Evolutionary conservation across 2,888 invertebrate species (phyloP), one percentile per base, ranked within the genome.

Genomic region (Drosophila sordidapex): DNA sequence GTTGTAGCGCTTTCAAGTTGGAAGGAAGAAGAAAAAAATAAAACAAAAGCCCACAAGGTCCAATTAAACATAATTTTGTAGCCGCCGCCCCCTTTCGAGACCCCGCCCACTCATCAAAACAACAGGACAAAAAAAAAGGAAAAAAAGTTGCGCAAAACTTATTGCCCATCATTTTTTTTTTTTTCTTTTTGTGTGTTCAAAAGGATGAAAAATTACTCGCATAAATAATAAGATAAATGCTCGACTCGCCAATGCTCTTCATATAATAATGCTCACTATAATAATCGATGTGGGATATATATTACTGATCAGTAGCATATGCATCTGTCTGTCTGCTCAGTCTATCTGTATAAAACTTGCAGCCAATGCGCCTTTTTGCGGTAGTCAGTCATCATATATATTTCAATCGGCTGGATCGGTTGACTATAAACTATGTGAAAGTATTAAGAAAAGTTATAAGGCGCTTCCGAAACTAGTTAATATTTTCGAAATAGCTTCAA

Each of bases 61-160:
- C 83, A 83, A 83, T 83, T 89, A 83, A 83, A 89, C 82, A 89
- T 87, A 83, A 83, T 83, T 83, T 89, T 84, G 63, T 61, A 63
- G 63, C 57, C 54, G 67, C 46, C 66, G 65, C 21, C 66, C 69
- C 31, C 49, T 36, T 65, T 53, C 6, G n/a, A 25, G 40, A 29
- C 60, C 69, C 57, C 79, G 69, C 73, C 82, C 64, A 62, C 57
- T 59, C 21, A 25, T 48, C 29, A 31, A 35, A 36, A 52, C 48
- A 27, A 15, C 38, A 57, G 15, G 4, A 2, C 15, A 18, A 33
- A 18, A 49, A 31, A n/a, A 35, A 56, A 1, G n/a, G 27, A 18
- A 67, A 63, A 52, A 65, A 66, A 68, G 57, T 70, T 70, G 29
- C 21, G 43, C 60, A 64, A 62, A 83, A 77, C 53, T 71, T 79